These are phyloP conservation scores for Orthosia gracilis DNA, from an alignment of 2,888 invertebrate genomes.

Conservation along the genomic window DNA sequence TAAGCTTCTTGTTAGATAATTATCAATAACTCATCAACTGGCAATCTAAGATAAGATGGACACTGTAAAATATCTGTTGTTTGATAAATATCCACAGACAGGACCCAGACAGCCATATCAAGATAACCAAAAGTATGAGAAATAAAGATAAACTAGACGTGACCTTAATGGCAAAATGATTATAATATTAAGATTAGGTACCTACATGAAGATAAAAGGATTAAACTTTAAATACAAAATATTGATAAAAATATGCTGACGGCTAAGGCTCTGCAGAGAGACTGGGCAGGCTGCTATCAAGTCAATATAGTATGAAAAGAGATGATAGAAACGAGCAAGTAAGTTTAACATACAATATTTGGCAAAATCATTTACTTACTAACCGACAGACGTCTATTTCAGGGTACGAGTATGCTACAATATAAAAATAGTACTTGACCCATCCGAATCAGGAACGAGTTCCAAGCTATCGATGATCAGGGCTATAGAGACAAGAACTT, in stretches of 20 bases:
- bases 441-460: too few relatives aligned
- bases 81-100: neutral
- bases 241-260: too few relatives aligned
- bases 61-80: neutral
- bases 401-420: too few relatives aligned
- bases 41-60: neutral
- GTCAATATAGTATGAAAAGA: too few relatives aligned
- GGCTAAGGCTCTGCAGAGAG: too few relatives aligned
- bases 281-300: too few relatives aligned
- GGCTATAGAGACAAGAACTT: neutral
- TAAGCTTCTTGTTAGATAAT: neutral
- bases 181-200: constrained; percentile 8
- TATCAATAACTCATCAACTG: neutral
- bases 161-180: neutral
- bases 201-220: neutral
- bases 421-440: neutral
- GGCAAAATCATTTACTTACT: too few relatives aligned
- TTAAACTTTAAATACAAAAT: neutral
- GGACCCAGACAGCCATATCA: constrained; percentile 1
- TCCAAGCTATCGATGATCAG: neutral
- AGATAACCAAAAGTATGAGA: neutral
- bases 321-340: too few relatives aligned
- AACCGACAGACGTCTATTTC: too few relatives aligned
- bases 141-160: neutral
- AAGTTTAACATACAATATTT: too few relatives aligned